Evolutionary conservation across 2,888 invertebrate species (phyloP), one percentile per base, ranked within the genome.

Genomic region (Drosophila niveifrons): DNA sequence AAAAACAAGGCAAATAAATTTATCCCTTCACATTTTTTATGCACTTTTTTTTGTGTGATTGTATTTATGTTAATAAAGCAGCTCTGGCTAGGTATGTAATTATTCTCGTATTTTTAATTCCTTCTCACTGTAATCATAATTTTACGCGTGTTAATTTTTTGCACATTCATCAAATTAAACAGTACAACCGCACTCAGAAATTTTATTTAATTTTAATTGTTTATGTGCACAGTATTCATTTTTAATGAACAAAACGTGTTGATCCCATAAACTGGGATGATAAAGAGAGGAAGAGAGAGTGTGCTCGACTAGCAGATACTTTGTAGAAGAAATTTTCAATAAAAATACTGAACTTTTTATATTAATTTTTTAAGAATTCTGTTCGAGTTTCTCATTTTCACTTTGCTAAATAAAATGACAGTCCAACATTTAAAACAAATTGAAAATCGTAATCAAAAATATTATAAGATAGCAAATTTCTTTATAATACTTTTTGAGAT

Each of bases 201-300:
- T 78, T 75, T 78, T 75, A 75, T 81, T 72, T 66, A 58, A 75
- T 78, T 72, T 75, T 78, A 78, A 79, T 81, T 79, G 78, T 75
- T 78, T 69, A 52, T 57, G 52, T 57, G 47, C n/a, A 31, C 43
- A n/a, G 58, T 41, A 48, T 53, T 44, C 23, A 64, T 61, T 68
- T 63, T 66, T 64, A 72, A 73, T 70, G 67, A 59, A 53, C 13
- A 43, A 51, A 67, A 65, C 57, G 66, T 64, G 66, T 66, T 53
- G 41, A 17, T 34, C 17, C 11, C 29, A 34, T 36, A 55, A 66
- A 67, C 58, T 44, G 39, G 13, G 18, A 31, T 46, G 9, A 34
- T 29, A 34, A 36, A 17, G n/a, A 15, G 2, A 43, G 0, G 41
- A 10, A 6, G 2, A 15, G 13, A 13, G 47, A 8, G 8, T 28